Evolutionary conservation across 1,140 invertebrate genomes (phyloP).

Genomic region (Eufriesea mexicana): DNA sequence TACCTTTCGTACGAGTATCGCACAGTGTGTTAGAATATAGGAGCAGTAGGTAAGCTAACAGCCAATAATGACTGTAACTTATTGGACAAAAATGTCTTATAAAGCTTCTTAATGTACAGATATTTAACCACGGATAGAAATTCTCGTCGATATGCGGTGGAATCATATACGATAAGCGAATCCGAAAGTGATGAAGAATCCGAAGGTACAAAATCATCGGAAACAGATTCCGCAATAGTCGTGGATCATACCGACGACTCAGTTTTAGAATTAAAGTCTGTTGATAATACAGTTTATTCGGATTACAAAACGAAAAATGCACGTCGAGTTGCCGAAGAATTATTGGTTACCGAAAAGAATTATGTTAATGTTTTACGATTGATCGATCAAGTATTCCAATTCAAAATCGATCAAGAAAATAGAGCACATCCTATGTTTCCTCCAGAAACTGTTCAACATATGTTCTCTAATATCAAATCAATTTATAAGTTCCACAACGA

Average conservation of each 20-base stretch:
- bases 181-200: constrained; percentile 81
- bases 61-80: not conserved
- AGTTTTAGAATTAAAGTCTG: constrained; percentile 59
- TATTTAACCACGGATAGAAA: constrained; percentile 74
- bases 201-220: constrained; percentile 75
- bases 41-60: constrained; percentile 75
- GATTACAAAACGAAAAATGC: constrained; percentile 79
- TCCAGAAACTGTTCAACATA: constrained; percentile 76
- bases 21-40: constrained; percentile 79
- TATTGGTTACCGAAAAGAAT: constrained; percentile 87
- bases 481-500: constrained; percentile 86
- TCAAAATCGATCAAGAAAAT: constrained; percentile 81
- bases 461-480: constrained; percentile 83
- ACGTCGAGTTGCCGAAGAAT: constrained; percentile 86
- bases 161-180: constrained; percentile 78
- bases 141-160: constrained; percentile 70
- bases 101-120: constrained; percentile 50
- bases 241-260: constrained; percentile 66
- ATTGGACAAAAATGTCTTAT: not conserved
- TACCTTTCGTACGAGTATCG: constrained; percentile 76
- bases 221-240: constrained; percentile 71
- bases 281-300: constrained; percentile 49
- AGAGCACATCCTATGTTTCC: constrained; percentile 81
- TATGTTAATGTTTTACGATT: constrained; percentile 88
- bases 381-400: constrained; percentile 87